Evolutionary conservation across 2,113 vertebrate species (phyloP).

Genomic region (Gavialis gangeticus): DNA sequence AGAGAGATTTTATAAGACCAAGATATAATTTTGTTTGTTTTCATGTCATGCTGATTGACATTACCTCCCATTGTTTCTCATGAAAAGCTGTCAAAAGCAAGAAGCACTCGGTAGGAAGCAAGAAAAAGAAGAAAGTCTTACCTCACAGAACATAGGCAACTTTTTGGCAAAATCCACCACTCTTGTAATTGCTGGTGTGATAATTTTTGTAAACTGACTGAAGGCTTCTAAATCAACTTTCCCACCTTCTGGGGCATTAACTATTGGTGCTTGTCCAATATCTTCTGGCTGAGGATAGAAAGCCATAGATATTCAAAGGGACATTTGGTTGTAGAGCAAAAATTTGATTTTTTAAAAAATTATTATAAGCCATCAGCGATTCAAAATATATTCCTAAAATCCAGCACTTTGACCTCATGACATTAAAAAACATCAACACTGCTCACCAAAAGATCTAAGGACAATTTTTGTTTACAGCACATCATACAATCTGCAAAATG

Average conservation of each 20-base stretch:
- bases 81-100: not conserved
- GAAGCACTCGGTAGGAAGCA: not conserved
- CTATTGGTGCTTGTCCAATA: constrained; percentile 94
- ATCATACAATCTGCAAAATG: not conserved
- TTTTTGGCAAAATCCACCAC: constrained; percentile 99
- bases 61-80: not conserved
- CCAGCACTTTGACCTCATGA: not conserved
- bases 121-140: constrained; percentile 71
- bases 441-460: not conserved
- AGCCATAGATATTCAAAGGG: constrained; percentile 69
- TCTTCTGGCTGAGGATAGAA: constrained; percentile 91
- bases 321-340: constrained; percentile 58
- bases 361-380: not conserved
- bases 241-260: constrained; percentile 92
- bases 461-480: not conserved
- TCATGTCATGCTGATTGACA: not conserved
- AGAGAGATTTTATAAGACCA: not conserved
- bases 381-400: not conserved
- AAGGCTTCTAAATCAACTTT: constrained; percentile 99
- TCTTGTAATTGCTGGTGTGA: constrained; percentile 99
- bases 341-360: not conserved
- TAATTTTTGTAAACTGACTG: constrained; percentile 99
- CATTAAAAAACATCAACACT: not conserved
- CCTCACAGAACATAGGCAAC: constrained; percentile 99
- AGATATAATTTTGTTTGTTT: not conserved